phyloP scores from a whole-genome alignment of 2,113 vertebrate genomes.

The Ia io region DNA sequence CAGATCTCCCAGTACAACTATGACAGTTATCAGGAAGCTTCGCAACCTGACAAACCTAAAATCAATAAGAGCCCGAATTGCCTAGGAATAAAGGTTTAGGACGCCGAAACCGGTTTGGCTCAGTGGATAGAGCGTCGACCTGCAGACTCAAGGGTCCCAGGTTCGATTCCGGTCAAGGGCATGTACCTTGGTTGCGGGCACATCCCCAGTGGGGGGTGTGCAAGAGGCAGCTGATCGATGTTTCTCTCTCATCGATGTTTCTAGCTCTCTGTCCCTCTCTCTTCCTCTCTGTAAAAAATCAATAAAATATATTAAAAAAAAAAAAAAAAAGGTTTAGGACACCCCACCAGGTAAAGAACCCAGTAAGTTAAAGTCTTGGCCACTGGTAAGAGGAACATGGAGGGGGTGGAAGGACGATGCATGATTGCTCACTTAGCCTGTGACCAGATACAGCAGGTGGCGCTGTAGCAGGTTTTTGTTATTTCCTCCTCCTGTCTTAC shows the following conservation, averaged over 20 bases:
- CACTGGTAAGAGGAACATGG: background rate
- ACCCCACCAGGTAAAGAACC: background rate
- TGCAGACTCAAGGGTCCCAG: no score
- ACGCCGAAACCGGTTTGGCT: no score
- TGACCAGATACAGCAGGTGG: background rate
- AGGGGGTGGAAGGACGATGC: no score
- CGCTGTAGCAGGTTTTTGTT: background rate
- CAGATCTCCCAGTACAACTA: background rate
- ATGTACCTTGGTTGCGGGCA: no score
- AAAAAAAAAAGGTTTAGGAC: background rate
- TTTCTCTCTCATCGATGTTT: no score
- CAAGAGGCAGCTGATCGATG: no score
- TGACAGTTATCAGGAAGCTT: accelerated
- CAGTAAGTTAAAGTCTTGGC: background rate
- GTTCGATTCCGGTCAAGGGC: no score
- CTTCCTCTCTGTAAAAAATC: no score
- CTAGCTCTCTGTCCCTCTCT: no score
- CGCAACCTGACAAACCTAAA: background rate
- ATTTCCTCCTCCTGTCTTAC: background rate
- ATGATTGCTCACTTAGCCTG: background rate
- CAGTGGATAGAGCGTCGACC: no score
- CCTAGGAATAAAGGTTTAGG: background rate
- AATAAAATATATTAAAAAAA: no score
- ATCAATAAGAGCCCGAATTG: background rate
- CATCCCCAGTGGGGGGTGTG: no score